phyloP scores from a whole-genome alignment of 2,797 vertebrate species.

The Numenius phaeopus region DNA sequence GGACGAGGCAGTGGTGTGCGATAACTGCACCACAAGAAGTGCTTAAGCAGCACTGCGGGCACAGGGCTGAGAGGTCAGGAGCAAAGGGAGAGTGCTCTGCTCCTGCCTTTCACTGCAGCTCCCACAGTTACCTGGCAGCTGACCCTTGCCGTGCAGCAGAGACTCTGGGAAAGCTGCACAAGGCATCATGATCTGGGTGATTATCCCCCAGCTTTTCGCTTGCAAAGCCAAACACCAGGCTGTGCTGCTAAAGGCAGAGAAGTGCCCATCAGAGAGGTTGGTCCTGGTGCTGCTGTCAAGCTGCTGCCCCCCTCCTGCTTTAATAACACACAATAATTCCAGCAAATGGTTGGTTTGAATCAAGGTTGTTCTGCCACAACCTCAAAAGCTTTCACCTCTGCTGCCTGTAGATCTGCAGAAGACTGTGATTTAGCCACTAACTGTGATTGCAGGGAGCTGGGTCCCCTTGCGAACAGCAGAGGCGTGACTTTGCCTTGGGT shows the following conservation, averaged over 20 bases:
- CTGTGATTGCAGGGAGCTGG: neutral
- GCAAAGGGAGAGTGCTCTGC: neutral
- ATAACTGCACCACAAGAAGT: neutral
- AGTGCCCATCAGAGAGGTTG: neutral
- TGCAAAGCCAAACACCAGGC: neutral
- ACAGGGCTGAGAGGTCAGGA: accelerated
- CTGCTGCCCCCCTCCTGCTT: conserved; percentile 2
- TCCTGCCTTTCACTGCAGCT: neutral
- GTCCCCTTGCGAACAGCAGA: neutral
- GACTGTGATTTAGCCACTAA: neutral
- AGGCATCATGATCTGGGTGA: neutral
- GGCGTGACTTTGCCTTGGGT: neutral
- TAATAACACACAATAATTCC: neutral
- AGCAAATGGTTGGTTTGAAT: neutral
- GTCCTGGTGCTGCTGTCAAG: neutral
- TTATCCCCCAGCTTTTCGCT: neutral
- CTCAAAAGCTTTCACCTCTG: neutral
- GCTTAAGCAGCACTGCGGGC: accelerated
- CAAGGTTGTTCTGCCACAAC: neutral
- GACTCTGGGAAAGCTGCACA: neutral
- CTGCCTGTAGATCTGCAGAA: neutral
- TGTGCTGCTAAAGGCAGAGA: neutral
- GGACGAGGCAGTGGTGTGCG: neutral
- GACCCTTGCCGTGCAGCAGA: neutral
- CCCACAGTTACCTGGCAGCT: neutral